Evolutionary conservation across 1,140 invertebrate species (phyloP).

Genomic region (Caenorhabditis brenneri): DNA sequence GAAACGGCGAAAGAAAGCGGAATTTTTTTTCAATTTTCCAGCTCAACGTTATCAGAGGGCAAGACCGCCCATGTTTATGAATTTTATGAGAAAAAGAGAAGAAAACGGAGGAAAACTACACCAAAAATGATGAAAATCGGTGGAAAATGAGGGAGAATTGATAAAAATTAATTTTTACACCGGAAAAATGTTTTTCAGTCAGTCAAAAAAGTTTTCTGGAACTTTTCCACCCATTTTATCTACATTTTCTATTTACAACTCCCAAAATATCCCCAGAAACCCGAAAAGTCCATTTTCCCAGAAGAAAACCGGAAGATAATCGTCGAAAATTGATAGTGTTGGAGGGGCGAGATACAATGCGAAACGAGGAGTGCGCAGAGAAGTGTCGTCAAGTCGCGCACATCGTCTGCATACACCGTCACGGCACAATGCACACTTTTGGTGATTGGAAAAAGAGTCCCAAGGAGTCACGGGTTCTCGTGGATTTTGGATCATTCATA

Average conservation of each 20-base stretch:
- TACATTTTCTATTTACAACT: neutral
- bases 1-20: too few relatives aligned
- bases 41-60: too few relatives aligned
- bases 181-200: neutral
- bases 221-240: neutral
- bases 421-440: neutral
- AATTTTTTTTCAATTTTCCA: too few relatives aligned
- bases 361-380: neutral
- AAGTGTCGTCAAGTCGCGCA: neutral
- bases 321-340: neutral
- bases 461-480: too few relatives aligned
- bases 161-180: too few relatives aligned
- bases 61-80: too few relatives aligned
- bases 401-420: neutral
- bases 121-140: too few relatives aligned
- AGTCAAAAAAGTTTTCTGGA: neutral
- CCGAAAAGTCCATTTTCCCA: neutral
- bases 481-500: too few relatives aligned
- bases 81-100: too few relatives aligned
- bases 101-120: too few relatives aligned
- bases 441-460: neutral
- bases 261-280: neutral
- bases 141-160: too few relatives aligned
- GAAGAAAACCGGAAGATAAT: neutral
- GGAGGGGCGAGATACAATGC: neutral